phyloP scores from a whole-genome alignment of 2,888 invertebrate species.

The Listrodromus nycthemerus region DNA sequence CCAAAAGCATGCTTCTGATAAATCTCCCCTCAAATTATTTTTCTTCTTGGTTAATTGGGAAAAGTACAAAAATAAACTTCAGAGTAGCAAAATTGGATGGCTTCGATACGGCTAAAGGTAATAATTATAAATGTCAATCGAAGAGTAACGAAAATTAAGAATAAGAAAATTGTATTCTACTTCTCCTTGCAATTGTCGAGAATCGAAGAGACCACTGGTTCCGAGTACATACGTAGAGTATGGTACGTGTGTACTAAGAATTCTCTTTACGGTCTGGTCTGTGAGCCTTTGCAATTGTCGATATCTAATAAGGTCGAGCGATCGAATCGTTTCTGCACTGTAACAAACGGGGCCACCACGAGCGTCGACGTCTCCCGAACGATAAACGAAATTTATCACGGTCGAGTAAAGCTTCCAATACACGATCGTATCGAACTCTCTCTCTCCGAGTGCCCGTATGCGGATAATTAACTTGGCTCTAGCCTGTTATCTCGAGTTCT shows the following conservation, averaged over 20 bases:
- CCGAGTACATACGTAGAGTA: conserved; percentile 2
- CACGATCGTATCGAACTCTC: conserved; percentile 59
- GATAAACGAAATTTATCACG: conserved; percentile 72
- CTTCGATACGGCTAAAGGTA: neutral
- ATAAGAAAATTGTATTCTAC: conserved; percentile 1
- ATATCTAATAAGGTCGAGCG: conserved; percentile 70
- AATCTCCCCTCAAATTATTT: neutral
- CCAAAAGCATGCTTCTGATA: neutral
- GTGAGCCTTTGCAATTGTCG: conserved; percentile 60
- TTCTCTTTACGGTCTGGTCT: conserved; percentile 23
- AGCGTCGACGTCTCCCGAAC: conserved; percentile 56
- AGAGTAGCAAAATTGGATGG: neutral
- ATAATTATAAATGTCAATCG: conserved; percentile 27
- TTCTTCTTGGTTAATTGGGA: neutral
- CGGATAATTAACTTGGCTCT: conserved; percentile 65
- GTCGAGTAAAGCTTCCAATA: conserved; percentile 64
- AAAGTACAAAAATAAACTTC: neutral
- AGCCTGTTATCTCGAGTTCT: conserved; percentile 32
- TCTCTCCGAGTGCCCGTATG: conserved; percentile 46
- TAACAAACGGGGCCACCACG: conserved; percentile 56
- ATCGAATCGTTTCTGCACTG: conserved; percentile 63
- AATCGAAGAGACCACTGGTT: conserved; percentile 34
- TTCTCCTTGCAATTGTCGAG: conserved; percentile 55
- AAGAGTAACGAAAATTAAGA: conserved; percentile 27
- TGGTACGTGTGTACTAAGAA: neutral